Evolutionary conservation across 2,888 invertebrate species (phyloP).

Genomic region (Antheraea yamamai): DNA sequence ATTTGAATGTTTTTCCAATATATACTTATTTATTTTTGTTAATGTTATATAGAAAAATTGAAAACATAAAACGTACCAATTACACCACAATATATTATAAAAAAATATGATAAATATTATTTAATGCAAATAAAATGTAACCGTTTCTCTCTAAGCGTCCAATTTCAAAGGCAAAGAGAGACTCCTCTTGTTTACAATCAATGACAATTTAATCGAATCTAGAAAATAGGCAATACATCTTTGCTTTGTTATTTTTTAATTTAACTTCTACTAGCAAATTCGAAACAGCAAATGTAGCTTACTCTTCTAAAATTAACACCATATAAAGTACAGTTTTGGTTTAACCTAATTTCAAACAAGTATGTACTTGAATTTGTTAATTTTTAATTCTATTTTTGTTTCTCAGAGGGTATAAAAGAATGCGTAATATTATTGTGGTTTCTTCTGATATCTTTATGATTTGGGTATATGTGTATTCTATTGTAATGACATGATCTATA

Average conservation of each 20-base stretch:
- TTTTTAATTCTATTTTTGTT: neutral
- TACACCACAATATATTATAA: slow-evolving; percentile 18
- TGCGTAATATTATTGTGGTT: neutral
- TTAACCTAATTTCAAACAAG: neutral
- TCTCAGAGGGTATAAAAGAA: neutral
- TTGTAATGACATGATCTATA: too few relatives aligned
- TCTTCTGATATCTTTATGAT: neutral
- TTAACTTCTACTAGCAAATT: neutral
- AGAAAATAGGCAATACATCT: neutral
- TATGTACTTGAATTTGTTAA: neutral
- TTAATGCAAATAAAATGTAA: slow-evolving; percentile 35
- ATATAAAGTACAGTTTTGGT: neutral
- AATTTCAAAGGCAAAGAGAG: slow-evolving; percentile 35
- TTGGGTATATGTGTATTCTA: neutral
- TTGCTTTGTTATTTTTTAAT: neutral
- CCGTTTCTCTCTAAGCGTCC: slow-evolving; percentile 22
- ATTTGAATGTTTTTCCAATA: too few relatives aligned
- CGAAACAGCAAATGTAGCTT: neutral
- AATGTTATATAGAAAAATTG: too few relatives aligned
- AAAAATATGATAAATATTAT: slow-evolving; percentile 28
- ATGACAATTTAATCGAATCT: slow-evolving; percentile 2
- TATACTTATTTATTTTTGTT: too few relatives aligned
- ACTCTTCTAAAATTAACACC: neutral
- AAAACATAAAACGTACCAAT: too few relatives aligned
- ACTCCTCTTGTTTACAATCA: slow-evolving; percentile 7